These are phyloP conservation scores for Drosophila maculinotata DNA, from an alignment of 2,888 invertebrate genomes.

Conservation along the genomic window DNA sequence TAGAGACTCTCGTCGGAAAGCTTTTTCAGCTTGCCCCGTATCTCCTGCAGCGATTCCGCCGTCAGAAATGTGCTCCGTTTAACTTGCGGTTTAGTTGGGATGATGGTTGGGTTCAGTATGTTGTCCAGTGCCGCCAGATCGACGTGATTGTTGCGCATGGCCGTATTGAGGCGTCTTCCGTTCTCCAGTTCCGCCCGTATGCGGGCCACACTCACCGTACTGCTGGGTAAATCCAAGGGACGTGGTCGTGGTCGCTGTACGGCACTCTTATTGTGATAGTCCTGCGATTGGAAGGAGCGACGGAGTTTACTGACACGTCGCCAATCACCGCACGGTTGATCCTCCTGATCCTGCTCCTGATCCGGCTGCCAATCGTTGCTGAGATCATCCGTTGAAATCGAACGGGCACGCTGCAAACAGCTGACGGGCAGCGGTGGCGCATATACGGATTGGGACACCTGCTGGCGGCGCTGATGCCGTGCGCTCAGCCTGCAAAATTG, in stretches of 20 bases:
- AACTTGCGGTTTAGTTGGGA: slow-evolving; percentile 51
- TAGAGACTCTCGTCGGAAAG: slow-evolving; percentile 86
- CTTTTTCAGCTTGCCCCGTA: slow-evolving; percentile 87
- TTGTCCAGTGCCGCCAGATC: slow-evolving; percentile 86
- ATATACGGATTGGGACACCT: slow-evolving; percentile 72
- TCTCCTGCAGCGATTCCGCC: slow-evolving; percentile 87
- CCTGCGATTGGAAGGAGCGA: slow-evolving; percentile 89
- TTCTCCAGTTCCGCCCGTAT: slow-evolving; percentile 87
- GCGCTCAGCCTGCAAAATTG: slow-evolving; percentile 67
- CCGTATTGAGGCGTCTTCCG: slow-evolving; percentile 86
- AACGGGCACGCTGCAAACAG: slow-evolving; percentile 82
- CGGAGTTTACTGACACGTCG: slow-evolving; percentile 88
- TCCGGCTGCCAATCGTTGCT: slow-evolving; percentile 82
- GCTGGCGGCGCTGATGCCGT: slow-evolving; percentile 79
- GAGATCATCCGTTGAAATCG: slow-evolving; percentile 86
- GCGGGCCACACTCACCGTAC: slow-evolving; percentile 86
- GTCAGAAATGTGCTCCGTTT: slow-evolving; percentile 86
- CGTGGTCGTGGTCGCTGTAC: slow-evolving; percentile 51
- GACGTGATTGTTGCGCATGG: slow-evolving; percentile 86
- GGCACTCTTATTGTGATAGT: slow-evolving; percentile 72
- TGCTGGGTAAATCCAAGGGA: slow-evolving; percentile 85
- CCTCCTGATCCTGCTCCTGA: slow-evolving; percentile 84
- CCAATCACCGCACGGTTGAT: slow-evolving; percentile 88
- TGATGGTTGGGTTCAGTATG: slow-evolving; percentile 83
- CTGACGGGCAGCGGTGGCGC: slow-evolving; percentile 62